phyloP scores from a whole-genome alignment of 2,797 vertebrate genomes.

The Hipposideros larvatus region DNA sequence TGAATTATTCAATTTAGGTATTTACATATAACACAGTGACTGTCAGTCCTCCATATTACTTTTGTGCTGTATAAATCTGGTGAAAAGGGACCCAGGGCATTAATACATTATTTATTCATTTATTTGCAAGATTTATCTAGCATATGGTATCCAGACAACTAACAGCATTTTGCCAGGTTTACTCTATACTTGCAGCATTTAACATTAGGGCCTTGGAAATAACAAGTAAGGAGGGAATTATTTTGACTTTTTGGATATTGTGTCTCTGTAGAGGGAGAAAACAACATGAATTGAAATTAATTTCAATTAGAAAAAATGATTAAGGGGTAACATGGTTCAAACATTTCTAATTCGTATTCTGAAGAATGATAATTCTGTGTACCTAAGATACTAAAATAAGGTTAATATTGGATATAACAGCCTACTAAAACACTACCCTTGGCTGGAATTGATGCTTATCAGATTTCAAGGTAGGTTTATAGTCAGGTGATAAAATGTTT shows the following conservation, averaged over 20 bases:
- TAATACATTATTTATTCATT: constrained; percentile 77
- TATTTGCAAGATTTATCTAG: constrained; percentile 71
- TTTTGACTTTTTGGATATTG: not conserved
- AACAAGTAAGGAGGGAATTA: not conserved
- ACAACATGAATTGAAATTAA: not conserved
- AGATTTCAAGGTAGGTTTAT: constrained; percentile 14
- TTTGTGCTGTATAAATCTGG: constrained; percentile 50
- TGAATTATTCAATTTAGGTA: constrained; percentile 69
- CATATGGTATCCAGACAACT: constrained; percentile 52
- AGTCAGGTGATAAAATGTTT: constrained; percentile 40
- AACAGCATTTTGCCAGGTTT: not conserved
- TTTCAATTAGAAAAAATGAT: constrained; percentile 55
- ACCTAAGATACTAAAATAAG: not conserved
- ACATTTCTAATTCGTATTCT: constrained; percentile 24
- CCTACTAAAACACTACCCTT: not conserved
- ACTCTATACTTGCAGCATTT: constrained; percentile 44
- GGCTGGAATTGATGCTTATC: not conserved
- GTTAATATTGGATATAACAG: not conserved
- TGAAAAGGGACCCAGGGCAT: constrained; percentile 10
- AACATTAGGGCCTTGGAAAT: not conserved
- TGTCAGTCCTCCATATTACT: not conserved
- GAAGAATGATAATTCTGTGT: not conserved
- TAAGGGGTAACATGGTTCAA: not conserved
- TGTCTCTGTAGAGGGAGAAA: not conserved
- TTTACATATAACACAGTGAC: constrained; percentile 65